These are phyloP conservation scores for Callinectes sapidus DNA, from an alignment of 2,888 invertebrate species.

Conservation along the genomic window DNA sequence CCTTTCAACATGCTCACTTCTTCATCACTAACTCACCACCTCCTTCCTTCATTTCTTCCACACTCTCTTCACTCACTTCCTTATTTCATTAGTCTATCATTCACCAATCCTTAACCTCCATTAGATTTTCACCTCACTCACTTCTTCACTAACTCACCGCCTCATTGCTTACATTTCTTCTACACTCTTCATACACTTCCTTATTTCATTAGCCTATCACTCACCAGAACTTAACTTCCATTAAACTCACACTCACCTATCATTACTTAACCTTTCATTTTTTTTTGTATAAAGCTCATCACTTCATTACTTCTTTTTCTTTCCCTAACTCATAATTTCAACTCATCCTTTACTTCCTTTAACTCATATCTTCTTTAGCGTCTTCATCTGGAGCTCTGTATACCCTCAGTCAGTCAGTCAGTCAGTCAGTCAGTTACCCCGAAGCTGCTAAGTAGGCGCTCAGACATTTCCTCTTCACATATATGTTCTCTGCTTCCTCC, in stretches of 20 bases:
- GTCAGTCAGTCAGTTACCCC: not conserved
- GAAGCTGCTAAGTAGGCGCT: not conserved
- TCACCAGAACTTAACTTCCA: not conserved
- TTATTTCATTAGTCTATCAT: too few species aligned
- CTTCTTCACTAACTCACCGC: not conserved
- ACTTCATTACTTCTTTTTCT: too few species aligned
- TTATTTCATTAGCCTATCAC: not conserved
- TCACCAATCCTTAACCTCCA: too few species aligned
- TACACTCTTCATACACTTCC: not conserved
- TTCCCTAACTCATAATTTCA: too few species aligned
- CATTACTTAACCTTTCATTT: too few species aligned
- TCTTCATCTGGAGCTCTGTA: not conserved
- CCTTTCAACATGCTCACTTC: not conserved
- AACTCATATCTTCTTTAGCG: not conserved
- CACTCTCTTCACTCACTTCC: too few species aligned
- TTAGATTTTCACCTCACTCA: not conserved
- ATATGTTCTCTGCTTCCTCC: not conserved
- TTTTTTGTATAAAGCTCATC: too few species aligned
- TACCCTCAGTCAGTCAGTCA: not conserved
- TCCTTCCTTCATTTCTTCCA: too few species aligned
- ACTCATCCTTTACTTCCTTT: not conserved
- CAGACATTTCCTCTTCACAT: not conserved
- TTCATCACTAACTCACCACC: too few species aligned
- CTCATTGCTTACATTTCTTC: too few species aligned
- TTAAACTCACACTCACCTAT: not conserved